Evolutionary conservation across 1,140 invertebrate species (phyloP), one percentile per base, ranked within the genome.

Genomic region (Drosophila lowei): DNA sequence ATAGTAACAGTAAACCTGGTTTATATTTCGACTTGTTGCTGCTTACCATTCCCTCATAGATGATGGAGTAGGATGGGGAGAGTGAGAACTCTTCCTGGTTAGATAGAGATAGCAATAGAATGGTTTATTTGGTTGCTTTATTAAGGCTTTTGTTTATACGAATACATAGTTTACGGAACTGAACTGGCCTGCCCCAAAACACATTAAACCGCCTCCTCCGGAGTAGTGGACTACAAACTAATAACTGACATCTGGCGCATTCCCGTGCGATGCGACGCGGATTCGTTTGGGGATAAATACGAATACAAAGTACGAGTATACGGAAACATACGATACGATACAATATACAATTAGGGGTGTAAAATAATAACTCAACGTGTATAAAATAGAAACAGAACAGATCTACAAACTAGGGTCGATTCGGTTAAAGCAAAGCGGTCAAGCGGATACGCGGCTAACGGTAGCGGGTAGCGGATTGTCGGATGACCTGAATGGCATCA

Each of bases 341-440:
- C 34, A 38, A 38, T 38, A 38, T 38, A 38, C 34, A 38, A 38
- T 38, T 13, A 11, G 34, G 34, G 49, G 43, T 67, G 54, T 38
- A 67, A 62, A 67, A 68, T 68, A 68, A 68, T 68, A 68, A 68
- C 63, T 68, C 65, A 68, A 68, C 65, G 48, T 68, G 52, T 67
- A 47, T 18, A 44, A 53, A 55, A 67, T 55, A 56, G 16, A 65
- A 68, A 43, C 49, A 62, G 30, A 67, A 38, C 52, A 66, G 42
- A 38, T 38, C 34, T 38, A 38, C 11, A 47, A 66, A 55, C 61
- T n/a, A 38, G 9, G 5, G 18, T 18, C 21, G 34, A 30, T 42
- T 68, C 65, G 34, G 34, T 38, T 38, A 38, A 68, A 34, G 23
- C 13, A 42, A 62, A 47, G 21, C 42, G n/a, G 30, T 21, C 41